Evolutionary conservation across 1,140 invertebrate genomes (phyloP).

Genomic region (Octopus bimaculoides): DNA sequence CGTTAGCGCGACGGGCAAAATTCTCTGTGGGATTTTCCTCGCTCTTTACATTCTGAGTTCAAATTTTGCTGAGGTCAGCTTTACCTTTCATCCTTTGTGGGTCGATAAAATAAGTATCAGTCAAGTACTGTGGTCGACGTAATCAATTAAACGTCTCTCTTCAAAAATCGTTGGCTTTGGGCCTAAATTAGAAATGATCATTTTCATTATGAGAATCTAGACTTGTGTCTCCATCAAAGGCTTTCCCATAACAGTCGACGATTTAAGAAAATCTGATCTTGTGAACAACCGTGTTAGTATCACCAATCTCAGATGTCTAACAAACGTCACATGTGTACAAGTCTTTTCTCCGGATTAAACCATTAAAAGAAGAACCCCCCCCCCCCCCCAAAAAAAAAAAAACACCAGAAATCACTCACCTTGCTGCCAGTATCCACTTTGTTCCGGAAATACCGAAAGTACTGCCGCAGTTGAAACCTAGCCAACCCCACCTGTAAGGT

Average conservation of each 20-base stretch:
- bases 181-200: too few species aligned
- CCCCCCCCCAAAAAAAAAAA: neutral
- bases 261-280: neutral
- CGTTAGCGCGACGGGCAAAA: too few species aligned
- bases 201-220: neutral
- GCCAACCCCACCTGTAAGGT: slow-evolving; percentile 50
- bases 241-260: neutral
- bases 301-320: neutral
- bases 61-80: too few species aligned
- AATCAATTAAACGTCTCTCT: too few species aligned
- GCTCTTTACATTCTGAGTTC: too few species aligned
- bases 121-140: too few species aligned
- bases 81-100: too few species aligned
- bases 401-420: slow-evolving; percentile 29
- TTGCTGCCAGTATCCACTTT: slow-evolving; percentile 52
- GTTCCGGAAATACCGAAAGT: slow-evolving; percentile 51
- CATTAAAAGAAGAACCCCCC: neutral
- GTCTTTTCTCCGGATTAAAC: neutral
- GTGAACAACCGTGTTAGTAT: neutral
- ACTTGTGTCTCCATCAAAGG: neutral
- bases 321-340: neutral
- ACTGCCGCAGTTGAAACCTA: slow-evolving; percentile 53
- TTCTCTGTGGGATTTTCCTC: too few species aligned
- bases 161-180: too few species aligned
- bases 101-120: too few species aligned